Conservation (phyloP, 2,113 vertebrate genomes). For the Ursus arctos region DNA sequence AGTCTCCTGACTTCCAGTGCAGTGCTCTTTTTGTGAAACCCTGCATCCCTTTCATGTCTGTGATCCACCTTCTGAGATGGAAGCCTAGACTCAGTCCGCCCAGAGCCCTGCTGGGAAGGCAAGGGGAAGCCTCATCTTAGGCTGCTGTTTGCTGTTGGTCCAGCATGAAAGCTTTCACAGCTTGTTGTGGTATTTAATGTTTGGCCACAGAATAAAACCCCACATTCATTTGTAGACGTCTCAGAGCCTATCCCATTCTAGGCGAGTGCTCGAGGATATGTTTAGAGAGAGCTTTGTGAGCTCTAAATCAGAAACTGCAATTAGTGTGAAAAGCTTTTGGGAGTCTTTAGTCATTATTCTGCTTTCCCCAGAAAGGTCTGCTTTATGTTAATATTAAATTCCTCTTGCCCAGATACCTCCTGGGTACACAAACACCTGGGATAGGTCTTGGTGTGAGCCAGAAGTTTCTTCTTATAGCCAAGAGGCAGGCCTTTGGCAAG, state of each 20-base stretch:
- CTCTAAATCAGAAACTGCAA: slow-evolving; percentile 27
- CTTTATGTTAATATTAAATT: slow-evolving; percentile 43
- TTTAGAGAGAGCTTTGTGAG: slow-evolving; percentile 70
- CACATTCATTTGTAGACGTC: slow-evolving; percentile 70
- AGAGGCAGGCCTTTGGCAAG: background rate
- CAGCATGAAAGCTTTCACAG: slow-evolving; percentile 70
- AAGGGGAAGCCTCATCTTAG: background rate
- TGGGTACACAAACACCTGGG: slow-evolving; percentile 30
- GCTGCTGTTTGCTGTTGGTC: slow-evolving; percentile 50
- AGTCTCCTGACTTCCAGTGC: background rate
- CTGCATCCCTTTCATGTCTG: accelerated
- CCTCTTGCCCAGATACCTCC: background rate
- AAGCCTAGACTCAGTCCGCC: accelerated
- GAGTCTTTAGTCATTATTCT: slow-evolving; percentile 42
- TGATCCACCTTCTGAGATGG: background rate
- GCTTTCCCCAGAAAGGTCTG: slow-evolving; percentile 16
- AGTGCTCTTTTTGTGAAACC: background rate
- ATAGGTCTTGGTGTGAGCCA: background rate
- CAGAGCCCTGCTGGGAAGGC: background rate
- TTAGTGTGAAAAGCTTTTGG: slow-evolving; percentile 64
- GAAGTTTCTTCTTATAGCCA: background rate
- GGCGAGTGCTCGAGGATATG: slow-evolving; percentile 34
- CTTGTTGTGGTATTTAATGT: slow-evolving; percentile 75
- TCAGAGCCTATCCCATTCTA: slow-evolving; percentile 63
- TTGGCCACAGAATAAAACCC: slow-evolving; percentile 69